phyloP scores from a whole-genome alignment of 2,888 invertebrate species.

The Imbricaverruca yamaguchii region DNA sequence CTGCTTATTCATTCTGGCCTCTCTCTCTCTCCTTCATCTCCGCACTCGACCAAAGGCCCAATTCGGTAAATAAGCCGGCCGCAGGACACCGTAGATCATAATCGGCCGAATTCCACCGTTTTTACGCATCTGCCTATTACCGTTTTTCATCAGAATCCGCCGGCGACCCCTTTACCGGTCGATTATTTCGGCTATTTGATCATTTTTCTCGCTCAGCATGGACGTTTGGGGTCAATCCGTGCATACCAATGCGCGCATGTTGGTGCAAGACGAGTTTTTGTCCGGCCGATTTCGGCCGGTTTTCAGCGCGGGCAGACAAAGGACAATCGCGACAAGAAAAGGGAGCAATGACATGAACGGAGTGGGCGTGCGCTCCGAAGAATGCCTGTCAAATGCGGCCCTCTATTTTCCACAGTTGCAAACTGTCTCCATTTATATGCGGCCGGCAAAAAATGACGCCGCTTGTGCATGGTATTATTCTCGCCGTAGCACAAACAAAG shows the following conservation, averaged over 20 bases:
- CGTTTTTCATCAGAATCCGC: neutral
- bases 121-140: slow-evolving; percentile 15
- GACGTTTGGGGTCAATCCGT: slow-evolving; percentile 16
- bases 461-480: neutral
- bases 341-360: slow-evolving; percentile 13
- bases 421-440: neutral
- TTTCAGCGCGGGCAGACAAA: slow-evolving; percentile 5
- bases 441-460: neutral
- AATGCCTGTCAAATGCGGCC: neutral
- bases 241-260: neutral
- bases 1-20: slow-evolving; percentile 4
- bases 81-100: slow-evolving; percentile 12
- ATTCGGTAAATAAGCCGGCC: slow-evolving; percentile 10
- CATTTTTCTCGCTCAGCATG: slow-evolving; percentile 3
- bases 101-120: slow-evolving; percentile 2
- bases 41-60: neutral
- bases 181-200: slow-evolving; percentile 17
- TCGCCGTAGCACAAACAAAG: too few species aligned
- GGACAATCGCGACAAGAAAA: slow-evolving; percentile 13
- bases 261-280: slow-evolving; percentile 14
- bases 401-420: neutral
- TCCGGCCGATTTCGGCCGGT: neutral
- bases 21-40: neutral
- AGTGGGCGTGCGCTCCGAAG: neutral
- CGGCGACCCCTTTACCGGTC: neutral